Conservation (phyloP, 2,113 vertebrate genomes). For the Leucoraja erinaceus region DNA sequence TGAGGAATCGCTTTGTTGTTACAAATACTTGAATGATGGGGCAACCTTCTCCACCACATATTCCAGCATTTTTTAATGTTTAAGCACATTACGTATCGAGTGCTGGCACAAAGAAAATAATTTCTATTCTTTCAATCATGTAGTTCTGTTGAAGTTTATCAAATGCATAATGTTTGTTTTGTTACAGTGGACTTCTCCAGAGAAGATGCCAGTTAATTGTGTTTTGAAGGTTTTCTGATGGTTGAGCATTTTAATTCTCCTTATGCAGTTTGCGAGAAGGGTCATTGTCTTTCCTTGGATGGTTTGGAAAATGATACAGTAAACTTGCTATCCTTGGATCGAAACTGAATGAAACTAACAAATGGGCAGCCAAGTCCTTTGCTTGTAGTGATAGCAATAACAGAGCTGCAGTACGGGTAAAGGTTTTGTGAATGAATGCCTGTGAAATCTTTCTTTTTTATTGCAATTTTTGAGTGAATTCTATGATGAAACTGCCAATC, state of each 20-base stretch:
- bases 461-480: background rate
- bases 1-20: too few species aligned
- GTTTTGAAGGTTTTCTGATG: conserved; percentile 27
- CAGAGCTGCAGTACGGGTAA: background rate
- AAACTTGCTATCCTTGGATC: background rate
- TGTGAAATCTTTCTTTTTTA: background rate
- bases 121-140: background rate
- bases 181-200: too few species aligned
- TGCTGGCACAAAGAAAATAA: background rate
- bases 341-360: background rate
- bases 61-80: too few species aligned
- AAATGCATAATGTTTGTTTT: background rate
- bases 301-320: background rate
- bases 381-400: conserved; percentile 20
- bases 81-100: too few species aligned
- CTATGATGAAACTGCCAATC: conserved; percentile 39
- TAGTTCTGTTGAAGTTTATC: background rate
- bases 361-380: conserved; percentile 19
- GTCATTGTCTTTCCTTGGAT: background rate
- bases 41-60: too few species aligned
- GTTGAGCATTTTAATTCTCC: conserved; percentile 34
- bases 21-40: too few species aligned
- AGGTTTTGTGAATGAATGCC: conserved; percentile 35
- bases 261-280: background rate
- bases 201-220: background rate